Percentiles rank a stretch among this genome's conserved stretches.
phyloP scores from a whole-genome alignment of 2,888 invertebrate species.

The Perizoma affinitatum region DNA sequence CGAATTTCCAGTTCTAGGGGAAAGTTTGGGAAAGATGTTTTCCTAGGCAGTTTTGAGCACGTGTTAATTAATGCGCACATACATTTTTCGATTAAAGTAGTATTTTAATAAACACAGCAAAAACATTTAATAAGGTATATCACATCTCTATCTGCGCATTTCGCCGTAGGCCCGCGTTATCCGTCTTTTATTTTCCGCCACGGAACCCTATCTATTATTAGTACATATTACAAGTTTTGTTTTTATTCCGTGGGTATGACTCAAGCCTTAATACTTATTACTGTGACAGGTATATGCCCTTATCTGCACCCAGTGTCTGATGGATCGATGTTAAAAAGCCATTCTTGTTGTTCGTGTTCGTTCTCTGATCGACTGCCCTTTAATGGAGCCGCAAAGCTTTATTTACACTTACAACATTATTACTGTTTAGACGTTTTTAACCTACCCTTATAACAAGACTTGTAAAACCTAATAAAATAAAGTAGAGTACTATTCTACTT shows the following conservation, averaged over 20 bases:
- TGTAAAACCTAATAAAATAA: no score
- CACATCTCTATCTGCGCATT: conserved; percentile 4
- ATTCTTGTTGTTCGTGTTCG: conserved; percentile 60
- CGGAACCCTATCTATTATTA: conserved; percentile 53
- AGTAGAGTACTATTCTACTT: no score
- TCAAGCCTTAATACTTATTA: conserved; percentile 70
- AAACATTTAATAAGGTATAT: neutral
- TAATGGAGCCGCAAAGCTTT: conserved; percentile 58
- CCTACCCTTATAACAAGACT: neutral
- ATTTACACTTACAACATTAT: conserved; percentile 46
- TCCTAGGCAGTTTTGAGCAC: no score
- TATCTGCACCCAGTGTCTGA: conserved; percentile 70
- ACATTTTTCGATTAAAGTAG: no score
- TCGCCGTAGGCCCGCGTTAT: neutral
- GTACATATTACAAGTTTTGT: conserved; percentile 40
- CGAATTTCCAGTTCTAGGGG: no score
- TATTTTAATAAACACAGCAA: no score
- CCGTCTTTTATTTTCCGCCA: conserved; percentile 15
- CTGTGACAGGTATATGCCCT: conserved; percentile 72
- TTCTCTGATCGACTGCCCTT: conserved; percentile 65
- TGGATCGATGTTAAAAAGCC: conserved; percentile 73
- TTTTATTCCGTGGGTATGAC: conserved; percentile 53
- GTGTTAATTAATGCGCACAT: no score
- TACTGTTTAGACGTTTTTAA: conserved; percentile 45
- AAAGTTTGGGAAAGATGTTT: no score